Evolutionary conservation across 2,113 vertebrate genomes (phyloP).

Genomic region (Pollachius pollachius): DNA sequence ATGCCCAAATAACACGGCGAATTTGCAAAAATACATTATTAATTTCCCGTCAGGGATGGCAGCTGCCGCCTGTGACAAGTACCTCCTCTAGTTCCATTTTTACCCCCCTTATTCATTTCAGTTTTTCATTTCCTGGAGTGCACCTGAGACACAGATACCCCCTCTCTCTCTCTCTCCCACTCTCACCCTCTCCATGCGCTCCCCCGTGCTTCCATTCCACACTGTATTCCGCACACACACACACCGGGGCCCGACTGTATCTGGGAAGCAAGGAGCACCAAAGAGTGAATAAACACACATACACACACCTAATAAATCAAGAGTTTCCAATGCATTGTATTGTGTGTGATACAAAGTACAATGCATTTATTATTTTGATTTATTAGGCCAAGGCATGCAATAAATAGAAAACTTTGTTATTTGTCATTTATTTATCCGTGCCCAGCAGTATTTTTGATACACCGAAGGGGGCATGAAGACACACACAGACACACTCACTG

Average conservation of each 20-base stretch:
- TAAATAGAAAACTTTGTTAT: no score
- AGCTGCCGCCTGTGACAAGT: conserved; percentile 60
- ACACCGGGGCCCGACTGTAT: no score
- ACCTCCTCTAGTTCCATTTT: conserved; percentile 35
- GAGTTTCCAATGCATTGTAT: no score
- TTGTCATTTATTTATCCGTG: no score
- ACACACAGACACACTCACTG: conserved; percentile 12
- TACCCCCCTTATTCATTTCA: conserved; percentile 40
- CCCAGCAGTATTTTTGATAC: no score
- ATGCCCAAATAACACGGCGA: conserved; percentile 53
- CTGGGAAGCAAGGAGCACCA: background rate
- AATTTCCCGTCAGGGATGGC: conserved; percentile 61
- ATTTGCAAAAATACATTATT: conserved; percentile 70
- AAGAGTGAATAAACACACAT: background rate
- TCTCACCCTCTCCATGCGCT: background rate
- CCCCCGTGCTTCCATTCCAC: background rate
- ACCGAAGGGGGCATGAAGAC: background rate
- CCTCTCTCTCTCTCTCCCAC: background rate
- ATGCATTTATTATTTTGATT: no score
- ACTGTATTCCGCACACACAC: background rate
- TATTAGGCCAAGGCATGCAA: no score
- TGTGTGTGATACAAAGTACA: no score
- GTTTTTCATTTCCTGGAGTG: conserved; percentile 66
- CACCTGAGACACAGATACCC: conserved; percentile 63
- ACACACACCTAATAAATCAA: conserved; percentile 14